These are phyloP conservation scores for Avahi laniger DNA, from an alignment of 2,797 vertebrate genomes.

Conservation along the genomic window DNA sequence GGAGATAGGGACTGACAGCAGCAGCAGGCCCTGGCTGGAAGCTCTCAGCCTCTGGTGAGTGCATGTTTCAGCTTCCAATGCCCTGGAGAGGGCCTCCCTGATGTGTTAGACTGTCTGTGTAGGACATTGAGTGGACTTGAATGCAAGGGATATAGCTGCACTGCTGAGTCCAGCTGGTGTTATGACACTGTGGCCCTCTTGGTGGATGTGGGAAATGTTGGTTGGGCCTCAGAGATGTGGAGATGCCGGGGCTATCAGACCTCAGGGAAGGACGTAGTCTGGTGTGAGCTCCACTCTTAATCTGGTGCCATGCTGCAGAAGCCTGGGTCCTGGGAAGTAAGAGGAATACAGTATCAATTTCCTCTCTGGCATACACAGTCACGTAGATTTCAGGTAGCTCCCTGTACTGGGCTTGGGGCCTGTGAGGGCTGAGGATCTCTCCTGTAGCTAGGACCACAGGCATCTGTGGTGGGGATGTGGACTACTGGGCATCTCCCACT, in stretches of 20 bases:
- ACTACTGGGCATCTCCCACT: background rate
- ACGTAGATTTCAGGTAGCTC: background rate
- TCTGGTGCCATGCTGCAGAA: background rate
- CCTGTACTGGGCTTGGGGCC: background rate
- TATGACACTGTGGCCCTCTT: background rate
- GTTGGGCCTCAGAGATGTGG: background rate
- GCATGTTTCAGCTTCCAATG: background rate
- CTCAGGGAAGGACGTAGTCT: background rate
- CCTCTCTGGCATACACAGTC: background rate
- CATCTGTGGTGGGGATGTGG: background rate
- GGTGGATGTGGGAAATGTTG: background rate
- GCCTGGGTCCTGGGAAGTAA: background rate
- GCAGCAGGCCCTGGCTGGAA: background rate
- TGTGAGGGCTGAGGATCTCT: background rate
- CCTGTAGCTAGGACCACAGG: background rate
- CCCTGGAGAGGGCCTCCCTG: background rate
- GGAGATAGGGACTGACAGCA: background rate
- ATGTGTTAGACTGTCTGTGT: background rate
- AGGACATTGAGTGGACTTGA: background rate
- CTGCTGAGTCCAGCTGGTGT: background rate
- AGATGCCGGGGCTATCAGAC: no score
- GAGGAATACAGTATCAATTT: background rate
- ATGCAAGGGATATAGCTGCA: background rate
- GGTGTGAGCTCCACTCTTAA: background rate
- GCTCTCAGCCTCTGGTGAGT: background rate